Percentiles rank a stretch among this genome's conserved stretches.
These are phyloP conservation scores for Miltochrista miniata DNA, from an alignment of 2,888 invertebrate genomes.

Conservation along the genomic window DNA sequence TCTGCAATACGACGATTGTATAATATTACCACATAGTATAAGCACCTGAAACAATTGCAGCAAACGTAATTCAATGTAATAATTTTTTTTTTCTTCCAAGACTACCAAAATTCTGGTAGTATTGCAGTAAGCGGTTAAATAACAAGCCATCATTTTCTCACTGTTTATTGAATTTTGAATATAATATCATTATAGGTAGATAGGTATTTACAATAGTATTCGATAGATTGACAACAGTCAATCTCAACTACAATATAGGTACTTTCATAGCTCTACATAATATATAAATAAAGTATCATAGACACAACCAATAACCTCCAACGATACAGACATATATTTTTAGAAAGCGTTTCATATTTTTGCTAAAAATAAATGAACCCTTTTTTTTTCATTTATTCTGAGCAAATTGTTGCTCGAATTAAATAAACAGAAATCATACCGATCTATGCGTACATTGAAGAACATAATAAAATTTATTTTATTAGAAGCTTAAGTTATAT, in stretches of 20 bases:
- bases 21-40: too few species aligned
- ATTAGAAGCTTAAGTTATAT: conserved; percentile 36
- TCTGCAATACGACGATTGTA: too few species aligned
- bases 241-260: conserved; percentile 54
- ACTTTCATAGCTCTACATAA: conserved; percentile 52
- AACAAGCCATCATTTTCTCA: conserved; percentile 48
- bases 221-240: conserved; percentile 47
- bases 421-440: conserved; percentile 24
- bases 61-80: too few species aligned
- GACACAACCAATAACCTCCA: conserved; percentile 62
- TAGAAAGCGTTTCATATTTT: conserved; percentile 15
- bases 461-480: conserved; percentile 36
- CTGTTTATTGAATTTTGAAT: conserved; percentile 74
- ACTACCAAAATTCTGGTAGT: too few species aligned
- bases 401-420: conserved; percentile 7
- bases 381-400: conserved; percentile 21
- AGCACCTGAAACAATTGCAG: too few species aligned
- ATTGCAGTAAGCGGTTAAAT: conserved; percentile 32
- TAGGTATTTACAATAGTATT: conserved; percentile 75
- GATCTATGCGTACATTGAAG: conserved; percentile 10
- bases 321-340: conserved; percentile 22
- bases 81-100: too few species aligned
- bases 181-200: conserved; percentile 65
- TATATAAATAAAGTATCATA: conserved; percentile 54
- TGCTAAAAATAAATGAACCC: neutral